Base-by-base conservation (phyloP, 2,113 vertebrate species). In the Rhinichthys klamathensis region DNA sequence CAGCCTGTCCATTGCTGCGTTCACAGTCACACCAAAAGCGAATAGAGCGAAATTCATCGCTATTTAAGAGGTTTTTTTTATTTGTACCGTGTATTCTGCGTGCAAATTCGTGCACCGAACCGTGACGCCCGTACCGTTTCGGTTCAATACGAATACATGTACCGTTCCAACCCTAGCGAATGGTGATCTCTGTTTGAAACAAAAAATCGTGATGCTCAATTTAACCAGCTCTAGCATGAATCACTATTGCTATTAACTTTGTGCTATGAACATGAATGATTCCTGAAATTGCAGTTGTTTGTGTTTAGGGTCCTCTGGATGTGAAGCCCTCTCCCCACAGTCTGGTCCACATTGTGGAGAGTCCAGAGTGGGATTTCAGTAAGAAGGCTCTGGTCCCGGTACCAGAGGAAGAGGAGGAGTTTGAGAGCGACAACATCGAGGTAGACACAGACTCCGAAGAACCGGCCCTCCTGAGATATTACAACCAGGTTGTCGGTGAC, bases 321-420 rank as follows among this genome's bases (percentile, higher is more conserved):
- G 88, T 99, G 95, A 98, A 97, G 87, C 96, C 96, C 0, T 96
- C 96, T 35, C 95, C 96, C 1, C 96, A 97, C 44, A 98, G 96
- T 81, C 94, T 95, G 81, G 94, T 99, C 16, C 97, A 97, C 90
- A 96, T 99, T 54, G 94, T 98, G 60, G 96, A 98, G 90, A 94
- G 93, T 54, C 94, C 92, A 0, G 90, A 81, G 85, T 94, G 69
- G 61, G 92, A 80, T 83, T 92, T 89, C 1, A 90, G 85, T 83
- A 96, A 96, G 58, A 97, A 97, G 84, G 92, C 92, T 69, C 95
- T 97, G 49, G 96, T 97, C 0, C 95, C 95, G 15, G 96, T 96
- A 46, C 95, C 95, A 0, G 91, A 95, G 41, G 94, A 93, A 4
- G 93, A 94, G 30, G 90, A 94, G 30, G 91, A 92, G 7, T 88